Conservation (phyloP, 1,140 invertebrate species). For the Lethrus apterus region DNA sequence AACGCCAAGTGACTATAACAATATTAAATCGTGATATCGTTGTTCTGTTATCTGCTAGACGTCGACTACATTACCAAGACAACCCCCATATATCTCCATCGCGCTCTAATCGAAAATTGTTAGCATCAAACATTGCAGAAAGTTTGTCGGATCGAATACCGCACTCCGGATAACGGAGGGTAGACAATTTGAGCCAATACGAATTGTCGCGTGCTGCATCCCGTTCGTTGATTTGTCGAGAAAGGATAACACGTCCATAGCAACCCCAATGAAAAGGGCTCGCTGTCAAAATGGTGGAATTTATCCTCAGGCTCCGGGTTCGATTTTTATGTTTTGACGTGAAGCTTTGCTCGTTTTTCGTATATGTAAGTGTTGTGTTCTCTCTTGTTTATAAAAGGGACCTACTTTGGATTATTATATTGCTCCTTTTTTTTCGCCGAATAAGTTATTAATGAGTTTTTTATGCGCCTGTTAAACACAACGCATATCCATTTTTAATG, state of each 20-base stretch:
- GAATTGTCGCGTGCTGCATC: conserved; percentile 18
- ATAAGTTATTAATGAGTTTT: conserved; percentile 8
- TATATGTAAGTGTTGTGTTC: conserved; percentile 25
- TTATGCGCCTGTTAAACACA: conserved; percentile 4
- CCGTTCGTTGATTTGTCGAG: conserved; percentile 19
- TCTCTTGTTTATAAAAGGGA: conserved; percentile 23
- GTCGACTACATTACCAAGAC: no score
- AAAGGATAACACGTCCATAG: conserved; percentile 21
- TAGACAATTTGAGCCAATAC: conserved; percentile 20
- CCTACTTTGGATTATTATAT: conserved; percentile 20
- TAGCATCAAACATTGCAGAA: not conserved
- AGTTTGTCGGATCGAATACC: conserved; percentile 3
- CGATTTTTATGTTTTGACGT: conserved; percentile 37
- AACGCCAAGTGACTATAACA: conserved; percentile 43
- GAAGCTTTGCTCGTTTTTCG: conserved; percentile 27
- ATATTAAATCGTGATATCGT: conserved; percentile 43
- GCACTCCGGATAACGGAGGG: not conserved
- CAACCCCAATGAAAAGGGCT: conserved; percentile 30
- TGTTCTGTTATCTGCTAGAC: conserved; percentile 37
- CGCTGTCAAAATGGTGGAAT: conserved; percentile 34
- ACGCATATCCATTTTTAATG: not conserved
- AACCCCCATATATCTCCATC: conserved; percentile 9
- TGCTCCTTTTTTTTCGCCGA: conserved; percentile 6
- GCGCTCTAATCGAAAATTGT: not conserved
- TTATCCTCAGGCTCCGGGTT: conserved; percentile 25